phyloP scores from a whole-genome alignment of 2,113 vertebrate genomes.

The Holacanthus passer region DNA sequence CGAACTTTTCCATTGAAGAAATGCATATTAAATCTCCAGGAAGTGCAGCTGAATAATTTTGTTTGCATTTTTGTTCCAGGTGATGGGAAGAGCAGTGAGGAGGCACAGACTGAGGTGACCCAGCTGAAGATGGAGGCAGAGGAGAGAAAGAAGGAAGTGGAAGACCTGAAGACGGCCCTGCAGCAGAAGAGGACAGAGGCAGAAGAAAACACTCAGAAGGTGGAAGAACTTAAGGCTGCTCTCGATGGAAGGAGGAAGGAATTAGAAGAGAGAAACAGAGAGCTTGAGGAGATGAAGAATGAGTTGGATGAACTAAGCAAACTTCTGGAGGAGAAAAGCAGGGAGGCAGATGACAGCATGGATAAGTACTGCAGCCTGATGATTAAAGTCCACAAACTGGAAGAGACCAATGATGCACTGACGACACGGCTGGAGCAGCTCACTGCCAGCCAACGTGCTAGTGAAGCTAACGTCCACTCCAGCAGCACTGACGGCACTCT shows the following conservation, averaged over 20 bases:
- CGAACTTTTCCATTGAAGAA: too few relatives aligned
- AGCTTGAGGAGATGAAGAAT: conserved; percentile 71
- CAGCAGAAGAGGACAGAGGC: conserved; percentile 47
- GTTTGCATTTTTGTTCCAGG: conserved; percentile 35
- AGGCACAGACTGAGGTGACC: conserved; percentile 72
- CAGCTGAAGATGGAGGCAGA: conserved; percentile 80
- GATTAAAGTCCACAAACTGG: conserved; percentile 89
- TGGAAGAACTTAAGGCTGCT: conserved; percentile 66
- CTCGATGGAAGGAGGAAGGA: conserved; percentile 47
- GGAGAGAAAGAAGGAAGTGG: conserved; percentile 48
- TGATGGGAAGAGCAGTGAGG: conserved; percentile 16
- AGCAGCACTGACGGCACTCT: background rate
- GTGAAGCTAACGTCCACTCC: conserved; percentile 3
- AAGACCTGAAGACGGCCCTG: conserved; percentile 69
- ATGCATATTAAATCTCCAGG: background rate
- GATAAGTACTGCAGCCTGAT: conserved; percentile 92
- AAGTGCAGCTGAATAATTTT: background rate
- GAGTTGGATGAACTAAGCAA: conserved; percentile 88
- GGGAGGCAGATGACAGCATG: conserved; percentile 90
- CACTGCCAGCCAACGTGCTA: conserved; percentile 49
- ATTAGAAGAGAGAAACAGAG: conserved; percentile 35
- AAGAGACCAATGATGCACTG: conserved; percentile 88
- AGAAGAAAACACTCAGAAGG: conserved; percentile 40
- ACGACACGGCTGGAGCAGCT: conserved; percentile 84
- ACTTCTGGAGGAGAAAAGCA: conserved; percentile 84